These are phyloP conservation scores for Lochmaea capreae DNA, from an alignment of 2,888 invertebrate species.

Conservation along the genomic window DNA sequence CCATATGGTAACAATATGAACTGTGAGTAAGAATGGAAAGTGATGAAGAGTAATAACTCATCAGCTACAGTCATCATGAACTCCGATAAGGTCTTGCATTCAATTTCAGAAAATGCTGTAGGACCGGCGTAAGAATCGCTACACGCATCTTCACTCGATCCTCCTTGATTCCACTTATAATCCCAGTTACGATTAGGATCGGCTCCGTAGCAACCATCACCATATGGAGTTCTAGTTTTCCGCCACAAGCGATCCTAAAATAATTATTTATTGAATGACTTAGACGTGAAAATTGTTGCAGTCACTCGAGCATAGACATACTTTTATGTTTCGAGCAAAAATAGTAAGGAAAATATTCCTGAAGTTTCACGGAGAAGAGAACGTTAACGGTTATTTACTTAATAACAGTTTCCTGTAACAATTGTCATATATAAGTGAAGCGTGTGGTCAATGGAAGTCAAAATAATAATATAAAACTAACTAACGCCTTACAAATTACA, in stretches of 20 bases:
- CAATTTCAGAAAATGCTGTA: conserved; percentile 77
- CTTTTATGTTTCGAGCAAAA: no score
- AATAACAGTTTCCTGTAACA: no score
- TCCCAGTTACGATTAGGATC: conserved; percentile 86
- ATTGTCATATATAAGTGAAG: no score
- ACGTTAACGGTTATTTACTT: no score
- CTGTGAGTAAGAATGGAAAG: conserved; percentile 82
- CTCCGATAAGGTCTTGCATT: conserved; percentile 69
- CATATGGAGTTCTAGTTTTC: conserved; percentile 70
- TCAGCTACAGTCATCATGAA: conserved; percentile 65
- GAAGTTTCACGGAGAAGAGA: no score
- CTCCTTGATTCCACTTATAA: conserved; percentile 73
- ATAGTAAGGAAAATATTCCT: no score
- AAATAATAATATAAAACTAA: no score
- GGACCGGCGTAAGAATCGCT: conserved; percentile 74
- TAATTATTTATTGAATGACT: no score
- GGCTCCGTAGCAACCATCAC: conserved; percentile 66
- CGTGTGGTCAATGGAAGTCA: no score
- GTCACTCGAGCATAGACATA: no score
- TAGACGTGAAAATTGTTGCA: no score
- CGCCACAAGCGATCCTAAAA: conserved; percentile 76
- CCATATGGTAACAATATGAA: conserved; percentile 78
- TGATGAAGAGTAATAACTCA: conserved; percentile 69
- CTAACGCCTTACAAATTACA: no score
- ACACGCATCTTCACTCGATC: conserved; percentile 69